These are phyloP conservation scores for Drosophila repletoides DNA, from an alignment of 1,140 invertebrate genomes.

Conservation along the genomic window DNA sequence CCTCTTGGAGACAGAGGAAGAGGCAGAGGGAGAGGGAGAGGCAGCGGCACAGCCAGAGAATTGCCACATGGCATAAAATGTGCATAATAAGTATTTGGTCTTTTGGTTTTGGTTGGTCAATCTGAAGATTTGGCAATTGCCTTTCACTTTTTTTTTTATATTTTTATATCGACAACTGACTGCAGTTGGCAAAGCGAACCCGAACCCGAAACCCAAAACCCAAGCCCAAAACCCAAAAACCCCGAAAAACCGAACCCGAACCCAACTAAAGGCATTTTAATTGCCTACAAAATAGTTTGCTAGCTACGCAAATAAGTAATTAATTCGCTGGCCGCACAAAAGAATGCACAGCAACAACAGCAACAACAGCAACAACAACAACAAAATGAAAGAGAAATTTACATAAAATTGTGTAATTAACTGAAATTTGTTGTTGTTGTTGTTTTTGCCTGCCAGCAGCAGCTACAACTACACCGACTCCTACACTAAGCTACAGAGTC, in stretches of 20 bases:
- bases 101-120: slow-evolving; percentile 61
- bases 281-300: slow-evolving; percentile 66
- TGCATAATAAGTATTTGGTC: slow-evolving; percentile 67
- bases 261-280: slow-evolving; percentile 70
- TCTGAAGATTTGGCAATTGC: slow-evolving; percentile 70
- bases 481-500: too few species aligned
- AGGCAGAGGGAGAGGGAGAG: too few species aligned
- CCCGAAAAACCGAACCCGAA: too few species aligned
- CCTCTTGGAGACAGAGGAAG: too few species aligned
- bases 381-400: slow-evolving; percentile 67
- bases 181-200: slow-evolving; percentile 47
- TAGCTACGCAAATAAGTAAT: slow-evolving; percentile 74
- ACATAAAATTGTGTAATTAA: slow-evolving; percentile 79
- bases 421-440: too few species aligned
- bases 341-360: slow-evolving; percentile 54
- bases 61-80: slow-evolving; percentile 51
- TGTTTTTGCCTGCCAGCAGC: slow-evolving; percentile 49
- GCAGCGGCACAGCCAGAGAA: too few species aligned
- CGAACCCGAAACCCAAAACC: slow-evolving; percentile 19
- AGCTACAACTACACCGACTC: too few species aligned
- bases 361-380: slow-evolving; percentile 10
- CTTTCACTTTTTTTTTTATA: slow-evolving; percentile 67
- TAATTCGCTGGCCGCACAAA: slow-evolving; percentile 67
- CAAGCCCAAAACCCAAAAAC: slow-evolving; percentile 7
- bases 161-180: slow-evolving; percentile 67